A percentile compares a stretch with the other conserved stretches of the same genome.
phyloP scores from a whole-genome alignment of 2,888 invertebrate species.

The Aphrophora alni region DNA sequence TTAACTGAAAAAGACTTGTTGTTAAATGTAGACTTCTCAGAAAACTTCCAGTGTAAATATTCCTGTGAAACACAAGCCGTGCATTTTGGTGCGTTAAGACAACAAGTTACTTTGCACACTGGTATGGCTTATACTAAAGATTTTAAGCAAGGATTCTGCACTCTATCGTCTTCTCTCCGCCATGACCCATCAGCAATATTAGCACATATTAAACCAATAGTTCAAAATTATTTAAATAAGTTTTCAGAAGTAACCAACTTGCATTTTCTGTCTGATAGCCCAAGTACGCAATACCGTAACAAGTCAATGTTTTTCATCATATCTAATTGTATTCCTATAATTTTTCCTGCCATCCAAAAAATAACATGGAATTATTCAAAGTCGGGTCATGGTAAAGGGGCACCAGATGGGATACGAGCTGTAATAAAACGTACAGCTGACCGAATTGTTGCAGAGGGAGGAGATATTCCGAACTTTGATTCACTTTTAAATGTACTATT shows the following conservation, averaged over 20 bases:
- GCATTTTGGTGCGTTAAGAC: slow-evolving; percentile 18
- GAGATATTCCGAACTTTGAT: too few relatives aligned
- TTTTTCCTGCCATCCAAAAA: not conserved
- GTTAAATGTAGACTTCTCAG: slow-evolving; percentile 16
- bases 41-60: slow-evolving; percentile 23
- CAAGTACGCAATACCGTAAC: slow-evolving; percentile 54
- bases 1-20: slow-evolving; percentile 2
- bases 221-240: slow-evolving; percentile 44
- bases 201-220: slow-evolving; percentile 52
- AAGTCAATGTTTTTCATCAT: slow-evolving; percentile 54
- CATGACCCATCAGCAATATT: slow-evolving; percentile 52
- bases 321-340: not conserved
- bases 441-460: too few relatives aligned
- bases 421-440: not conserved
- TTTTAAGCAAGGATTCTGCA: slow-evolving; percentile 48
- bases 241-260: slow-evolving; percentile 46
- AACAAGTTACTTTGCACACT: slow-evolving; percentile 14
- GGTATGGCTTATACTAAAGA: not conserved
- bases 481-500: too few relatives aligned
- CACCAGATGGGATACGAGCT: not conserved
- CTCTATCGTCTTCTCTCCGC: slow-evolving; percentile 51
- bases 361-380: not conserved
- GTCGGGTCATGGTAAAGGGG: not conserved
- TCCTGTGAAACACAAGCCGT: slow-evolving; percentile 6
- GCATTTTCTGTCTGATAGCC: slow-evolving; percentile 55